These are phyloP conservation scores for Phania funesta DNA, from an alignment of 2,888 invertebrate species.

Conservation along the genomic window DNA sequence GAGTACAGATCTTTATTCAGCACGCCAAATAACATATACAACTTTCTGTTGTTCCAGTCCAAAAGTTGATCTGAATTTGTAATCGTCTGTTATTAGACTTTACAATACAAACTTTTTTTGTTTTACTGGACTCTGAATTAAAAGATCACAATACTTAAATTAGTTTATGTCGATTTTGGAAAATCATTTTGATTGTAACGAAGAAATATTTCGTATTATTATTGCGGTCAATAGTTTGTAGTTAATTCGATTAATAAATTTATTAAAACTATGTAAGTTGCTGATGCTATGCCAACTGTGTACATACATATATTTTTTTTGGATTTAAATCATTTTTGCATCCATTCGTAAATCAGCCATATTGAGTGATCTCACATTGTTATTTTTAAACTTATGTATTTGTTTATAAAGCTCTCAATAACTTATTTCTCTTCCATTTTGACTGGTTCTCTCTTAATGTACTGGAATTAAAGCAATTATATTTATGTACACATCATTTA, in stretches of 20 bases:
- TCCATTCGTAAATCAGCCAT: constrained; percentile 23
- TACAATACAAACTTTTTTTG: too few species aligned
- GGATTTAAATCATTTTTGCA: constrained; percentile 11
- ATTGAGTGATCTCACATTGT: constrained; percentile 1
- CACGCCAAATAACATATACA: too few species aligned
- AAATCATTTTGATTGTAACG: too few species aligned
- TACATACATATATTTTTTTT: not conserved
- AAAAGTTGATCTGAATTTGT: too few species aligned
- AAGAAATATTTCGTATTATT: too few species aligned
- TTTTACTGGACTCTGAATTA: too few species aligned
- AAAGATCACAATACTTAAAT: too few species aligned
- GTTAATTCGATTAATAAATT: not conserved
- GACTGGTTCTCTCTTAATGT: constrained; percentile 21
- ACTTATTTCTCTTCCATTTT: constrained; percentile 29
- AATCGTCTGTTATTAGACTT: too few species aligned
- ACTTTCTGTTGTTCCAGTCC: too few species aligned
- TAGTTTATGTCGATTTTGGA: too few species aligned
- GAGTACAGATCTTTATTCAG: too few species aligned
- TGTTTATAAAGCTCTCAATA: not conserved
- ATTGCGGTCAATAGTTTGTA: too few species aligned
- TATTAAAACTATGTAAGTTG: not conserved
- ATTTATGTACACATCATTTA: not conserved
- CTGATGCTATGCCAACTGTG: not conserved
- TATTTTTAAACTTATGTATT: constrained; percentile 7
- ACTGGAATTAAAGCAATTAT: constrained; percentile 37